These are phyloP conservation scores for Gryllus longicercus DNA, from an alignment of 2,888 invertebrate species.

Conservation along the genomic window DNA sequence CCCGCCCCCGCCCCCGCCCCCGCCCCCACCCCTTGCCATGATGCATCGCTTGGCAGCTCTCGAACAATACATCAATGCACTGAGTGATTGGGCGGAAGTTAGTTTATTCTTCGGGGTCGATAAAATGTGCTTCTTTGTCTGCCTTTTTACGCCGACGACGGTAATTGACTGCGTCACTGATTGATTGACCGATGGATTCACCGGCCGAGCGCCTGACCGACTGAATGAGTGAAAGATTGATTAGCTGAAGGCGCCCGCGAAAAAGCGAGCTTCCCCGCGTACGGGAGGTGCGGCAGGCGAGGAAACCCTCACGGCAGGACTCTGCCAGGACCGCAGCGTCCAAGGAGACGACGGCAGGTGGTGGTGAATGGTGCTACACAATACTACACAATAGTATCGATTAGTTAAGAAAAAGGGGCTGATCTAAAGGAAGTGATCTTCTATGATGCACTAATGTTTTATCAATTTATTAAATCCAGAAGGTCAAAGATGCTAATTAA, in stretches of 20 bases:
- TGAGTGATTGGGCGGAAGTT: conserved; percentile 17
- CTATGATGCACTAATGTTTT: too few species aligned
- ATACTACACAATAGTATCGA: too few species aligned
- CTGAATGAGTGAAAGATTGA: conserved; percentile 17
- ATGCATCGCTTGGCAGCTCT: too few species aligned
- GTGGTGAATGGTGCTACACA: too few species aligned
- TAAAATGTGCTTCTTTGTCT: conserved; percentile 10
- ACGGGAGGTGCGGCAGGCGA: neutral
- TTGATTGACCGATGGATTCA: conserved; percentile 17
- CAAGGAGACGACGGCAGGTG: too few species aligned
- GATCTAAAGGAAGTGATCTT: too few species aligned
- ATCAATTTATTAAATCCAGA: too few species aligned
- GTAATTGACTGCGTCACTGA: conserved; percentile 8
- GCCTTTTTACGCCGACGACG: neutral
- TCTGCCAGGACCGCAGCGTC: too few species aligned
- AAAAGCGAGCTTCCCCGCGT: neutral
- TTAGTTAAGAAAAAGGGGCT: too few species aligned
- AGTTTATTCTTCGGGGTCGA: conserved; percentile 17
- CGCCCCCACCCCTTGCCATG: too few species aligned
- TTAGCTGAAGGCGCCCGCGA: neutral
- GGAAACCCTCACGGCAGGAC: neutral
- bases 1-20: too few species aligned
- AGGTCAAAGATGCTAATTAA: too few species aligned
- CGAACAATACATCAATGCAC: conserved; percentile 7
- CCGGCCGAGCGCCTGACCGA: conserved; percentile 17